These are phyloP conservation scores for Anguilla anguilla DNA, from an alignment of 2,797 vertebrate genomes.

Conservation along the genomic window DNA sequence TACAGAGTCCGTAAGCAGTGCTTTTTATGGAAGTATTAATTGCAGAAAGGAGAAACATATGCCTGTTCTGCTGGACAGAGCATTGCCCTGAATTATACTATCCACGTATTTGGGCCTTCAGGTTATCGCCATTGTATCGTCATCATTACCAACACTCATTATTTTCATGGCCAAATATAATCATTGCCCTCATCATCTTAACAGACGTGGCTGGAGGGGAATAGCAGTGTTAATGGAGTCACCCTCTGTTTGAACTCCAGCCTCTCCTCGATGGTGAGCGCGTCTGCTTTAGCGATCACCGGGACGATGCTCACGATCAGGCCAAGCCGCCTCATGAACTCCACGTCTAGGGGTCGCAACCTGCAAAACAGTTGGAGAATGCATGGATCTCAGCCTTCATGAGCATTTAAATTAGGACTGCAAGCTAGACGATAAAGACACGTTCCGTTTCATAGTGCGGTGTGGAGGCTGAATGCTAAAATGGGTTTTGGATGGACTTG, in stretches of 20 bases:
- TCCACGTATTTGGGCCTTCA: not conserved
- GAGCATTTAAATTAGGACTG: not conserved
- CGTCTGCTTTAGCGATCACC: slow-evolving; percentile 92
- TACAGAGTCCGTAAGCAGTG: not conserved
- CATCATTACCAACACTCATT: not conserved
- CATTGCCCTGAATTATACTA: not conserved
- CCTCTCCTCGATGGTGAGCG: slow-evolving; percentile 90
- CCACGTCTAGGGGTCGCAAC: slow-evolving; percentile 89
- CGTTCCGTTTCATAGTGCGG: not conserved
- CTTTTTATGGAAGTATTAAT: not conserved
- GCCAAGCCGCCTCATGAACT: slow-evolving; percentile 89
- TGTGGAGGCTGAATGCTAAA: not conserved
- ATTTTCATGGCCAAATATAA: not conserved
- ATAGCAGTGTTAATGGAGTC: slow-evolving; percentile 35
- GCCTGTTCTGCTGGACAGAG: not conserved
- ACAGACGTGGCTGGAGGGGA: too few species aligned
- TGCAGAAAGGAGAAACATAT: not conserved
- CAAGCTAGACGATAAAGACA: slow-evolving; percentile 65
- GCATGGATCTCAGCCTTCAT: not conserved
- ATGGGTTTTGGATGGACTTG: not conserved
- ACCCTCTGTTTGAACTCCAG: slow-evolving; percentile 89
- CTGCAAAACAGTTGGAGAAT: slow-evolving; percentile 58
- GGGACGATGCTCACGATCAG: slow-evolving; percentile 91
- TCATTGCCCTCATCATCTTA: not conserved
- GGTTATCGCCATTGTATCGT: not conserved